Base-by-base conservation (phyloP, 2,888 invertebrate genomes). In the Lithophane leautieri region DNA sequence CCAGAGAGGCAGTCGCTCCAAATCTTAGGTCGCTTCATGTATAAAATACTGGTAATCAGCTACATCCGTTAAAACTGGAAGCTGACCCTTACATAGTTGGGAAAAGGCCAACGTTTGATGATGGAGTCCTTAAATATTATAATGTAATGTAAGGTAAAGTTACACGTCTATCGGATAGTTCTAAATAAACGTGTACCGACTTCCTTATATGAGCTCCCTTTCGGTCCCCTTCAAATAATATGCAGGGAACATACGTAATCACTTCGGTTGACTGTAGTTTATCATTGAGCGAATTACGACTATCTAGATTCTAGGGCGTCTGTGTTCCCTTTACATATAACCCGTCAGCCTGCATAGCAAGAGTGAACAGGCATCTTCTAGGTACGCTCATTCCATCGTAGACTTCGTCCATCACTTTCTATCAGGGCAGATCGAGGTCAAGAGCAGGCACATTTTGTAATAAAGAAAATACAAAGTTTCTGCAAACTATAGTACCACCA, bases 281-380 rank as follows among this genome's bases (percentile, higher is more conserved):
- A 78, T 78, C n/a, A n/a, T 42, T 19, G 40, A 50, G 14, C 6
- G 66, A 50, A 47, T 28, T 14, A 47, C 22, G 44, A 22, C 12
- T 44, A 25, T 25, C 25, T 25, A 34, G 34, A 34, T 34, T 34
- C 34, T 25, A 19, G 25, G 25, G 12, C 25, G 25, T 12, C 25
- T 44, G 19, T 25, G 42, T 16, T 65, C 11, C 63, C 11, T 25
- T 44, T 12, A 44, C 11, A 6, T 44, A 7, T 44, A 44, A 25
- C 25, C 63, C 11, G 16, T 19, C 63, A 19, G 25, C 19, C 65
- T 65, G 25, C 11, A 44, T 25, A 63, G 42, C 11, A 63, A 63
- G 42, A 50, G 50, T 50, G 19, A 50, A 50, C 50, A 50, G 50
- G 50, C 19, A 50, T 19, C 19, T 50, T 19, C 19, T 19, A n/a